Conservation (phyloP, 1,140 invertebrate species). For the Heliconius melpomene region DNA sequence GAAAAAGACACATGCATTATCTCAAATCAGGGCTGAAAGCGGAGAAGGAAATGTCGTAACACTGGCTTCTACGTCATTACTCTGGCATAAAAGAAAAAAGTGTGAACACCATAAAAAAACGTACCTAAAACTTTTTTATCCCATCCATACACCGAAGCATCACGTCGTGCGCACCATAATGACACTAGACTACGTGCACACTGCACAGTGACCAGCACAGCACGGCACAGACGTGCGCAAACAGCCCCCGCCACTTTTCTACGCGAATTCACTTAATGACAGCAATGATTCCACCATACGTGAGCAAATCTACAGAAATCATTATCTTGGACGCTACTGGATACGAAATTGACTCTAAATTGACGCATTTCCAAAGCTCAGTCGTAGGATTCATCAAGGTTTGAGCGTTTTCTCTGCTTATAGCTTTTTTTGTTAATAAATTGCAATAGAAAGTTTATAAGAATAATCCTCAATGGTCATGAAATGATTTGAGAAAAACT, state of each 20-base stretch:
- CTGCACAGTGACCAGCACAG: slow-evolving; percentile 56
- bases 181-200: slow-evolving; percentile 64
- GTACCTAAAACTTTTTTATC: too few species aligned
- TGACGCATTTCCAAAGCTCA: slow-evolving; percentile 17
- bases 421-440: not conserved
- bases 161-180: slow-evolving; percentile 45
- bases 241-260: slow-evolving; percentile 43
- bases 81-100: too few species aligned
- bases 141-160: not conserved
- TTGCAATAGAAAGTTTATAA: not conserved
- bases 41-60: too few species aligned
- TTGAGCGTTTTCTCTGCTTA: not conserved
- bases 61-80: too few species aligned
- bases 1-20: too few species aligned
- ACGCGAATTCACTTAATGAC: slow-evolving; percentile 43
- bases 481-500: not conserved
- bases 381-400: not conserved
- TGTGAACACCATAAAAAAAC: too few species aligned
- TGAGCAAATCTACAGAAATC: slow-evolving; percentile 38
- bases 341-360: slow-evolving; percentile 24
- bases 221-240: slow-evolving; percentile 47
- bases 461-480: not conserved
- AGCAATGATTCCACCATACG: slow-evolving; percentile 37
- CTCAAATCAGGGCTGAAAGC: too few species aligned
- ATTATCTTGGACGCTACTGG: slow-evolving; percentile 34